Base-by-base conservation (phyloP, 2,113 vertebrate genomes). In the Ptyas mucosa region DNA sequence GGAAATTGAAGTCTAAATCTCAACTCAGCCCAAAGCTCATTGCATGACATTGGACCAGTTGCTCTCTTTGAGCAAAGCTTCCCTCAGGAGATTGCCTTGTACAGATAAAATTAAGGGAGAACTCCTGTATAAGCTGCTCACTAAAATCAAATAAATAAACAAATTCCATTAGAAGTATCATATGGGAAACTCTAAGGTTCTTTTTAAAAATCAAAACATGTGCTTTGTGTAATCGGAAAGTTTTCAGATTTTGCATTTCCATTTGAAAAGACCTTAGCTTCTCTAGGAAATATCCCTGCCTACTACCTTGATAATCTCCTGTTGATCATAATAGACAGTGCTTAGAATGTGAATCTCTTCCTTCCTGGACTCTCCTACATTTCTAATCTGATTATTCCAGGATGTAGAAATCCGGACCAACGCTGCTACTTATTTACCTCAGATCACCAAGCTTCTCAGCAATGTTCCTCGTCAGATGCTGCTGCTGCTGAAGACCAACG, bases 401-500 rank as follows among this genome's bases (percentile, higher is more conserved):
- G 98, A 99, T 0, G 93, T 97, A 39, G 99, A 99, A 97, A 99
- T 99, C 89, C 98, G 98, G 87, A 98, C 96, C 95, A 99, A 99
- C 0, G 99, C 98, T 0, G 98, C 98, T 11, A 94, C 95, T 88
- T 99, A 99, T 97, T 98, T 99, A 58, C 98, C 99, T 51, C 98
- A 99, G 97, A 99, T 99, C 97, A 99, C 98, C n/a, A 97, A 98
- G 85, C 98, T 99, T 89, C 97, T 99, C 96, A 99, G 98, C 97
- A 97, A 97, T 0, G 97, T 99, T 10, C 99, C 99, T 0, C 98
- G 98, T 8, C 98, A 99, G 98, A 99, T 99, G 99, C 97, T 99
- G 94, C 98, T 99, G 91, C 98, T 99, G 93, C 97, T 99, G 94
- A 99, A 99, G 97, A 99, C 99, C 96, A 99, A 99, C 0, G 99